A percentile compares a stretch with the other conserved stretches of the same genome.
Evolutionary conservation across 2,113 vertebrate genomes (phyloP).

Genomic region (Sialia sialis): DNA sequence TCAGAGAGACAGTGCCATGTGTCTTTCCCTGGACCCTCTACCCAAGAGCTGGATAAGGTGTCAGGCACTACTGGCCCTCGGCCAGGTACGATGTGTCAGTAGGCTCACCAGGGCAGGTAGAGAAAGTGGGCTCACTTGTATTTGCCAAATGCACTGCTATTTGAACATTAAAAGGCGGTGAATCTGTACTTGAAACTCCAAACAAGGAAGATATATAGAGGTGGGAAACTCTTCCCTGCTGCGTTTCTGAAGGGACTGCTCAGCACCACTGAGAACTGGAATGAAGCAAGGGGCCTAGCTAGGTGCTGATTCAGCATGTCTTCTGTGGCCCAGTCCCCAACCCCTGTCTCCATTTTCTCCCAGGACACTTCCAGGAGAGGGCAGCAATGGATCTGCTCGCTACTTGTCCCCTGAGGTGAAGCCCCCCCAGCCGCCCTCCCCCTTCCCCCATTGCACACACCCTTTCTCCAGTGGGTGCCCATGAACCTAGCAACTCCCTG

Average conservation of each 20-base stretch:
- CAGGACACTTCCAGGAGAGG: slow-evolving; percentile 59
- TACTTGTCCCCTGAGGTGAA: not conserved
- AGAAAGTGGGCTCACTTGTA: not conserved
- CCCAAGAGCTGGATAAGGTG: not conserved
- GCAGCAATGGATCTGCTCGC: slow-evolving; percentile 59
- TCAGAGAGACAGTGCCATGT: not conserved
- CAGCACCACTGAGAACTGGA: not conserved
- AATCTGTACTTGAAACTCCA: not conserved
- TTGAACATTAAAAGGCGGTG: not conserved
- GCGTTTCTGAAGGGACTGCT: not conserved
- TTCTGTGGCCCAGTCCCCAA: not conserved
- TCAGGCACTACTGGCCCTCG: not conserved
- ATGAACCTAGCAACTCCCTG: not conserved
- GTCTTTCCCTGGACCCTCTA: not conserved
- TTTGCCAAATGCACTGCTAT: not conserved
- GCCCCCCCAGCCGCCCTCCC: fast-evolving
- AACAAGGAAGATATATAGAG: not conserved
- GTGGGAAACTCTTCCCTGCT: not conserved
- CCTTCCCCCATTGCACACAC: not conserved
- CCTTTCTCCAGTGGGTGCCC: not conserved
- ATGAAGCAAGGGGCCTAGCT: not conserved
- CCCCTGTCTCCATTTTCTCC: not conserved
- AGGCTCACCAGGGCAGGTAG: not conserved
- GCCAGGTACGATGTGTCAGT: not conserved
- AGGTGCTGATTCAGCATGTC: not conserved